These are phyloP conservation scores for Augiades crinisus DNA, from an alignment of 2,888 invertebrate species.

Conservation along the genomic window DNA sequence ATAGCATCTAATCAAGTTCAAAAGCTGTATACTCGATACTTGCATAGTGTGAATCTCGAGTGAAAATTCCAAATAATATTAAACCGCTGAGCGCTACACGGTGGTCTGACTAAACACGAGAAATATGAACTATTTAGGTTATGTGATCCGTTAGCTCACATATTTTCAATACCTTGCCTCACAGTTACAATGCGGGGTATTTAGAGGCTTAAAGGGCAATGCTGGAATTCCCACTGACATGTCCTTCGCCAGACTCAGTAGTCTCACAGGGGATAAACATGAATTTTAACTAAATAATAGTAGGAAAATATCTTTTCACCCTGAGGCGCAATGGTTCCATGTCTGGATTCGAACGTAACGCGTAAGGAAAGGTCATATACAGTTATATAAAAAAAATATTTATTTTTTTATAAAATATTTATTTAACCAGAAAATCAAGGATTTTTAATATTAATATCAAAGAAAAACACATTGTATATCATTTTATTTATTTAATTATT, in stretches of 20 bases:
- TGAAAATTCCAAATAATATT: not conserved
- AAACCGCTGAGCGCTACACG: constrained; percentile 1
- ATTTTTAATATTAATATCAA: too few species aligned
- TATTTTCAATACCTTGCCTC: not conserved
- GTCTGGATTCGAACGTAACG: too few species aligned
- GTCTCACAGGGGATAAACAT: not conserved
- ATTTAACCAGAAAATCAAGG: too few species aligned
- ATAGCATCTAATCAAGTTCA: too few species aligned
- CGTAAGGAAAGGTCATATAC: too few species aligned
- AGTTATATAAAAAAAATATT: too few species aligned
- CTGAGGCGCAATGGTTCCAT: too few species aligned
- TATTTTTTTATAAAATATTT: too few species aligned
- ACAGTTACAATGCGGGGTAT: not conserved
- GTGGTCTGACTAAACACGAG: not conserved
- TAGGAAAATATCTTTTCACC: not conserved
- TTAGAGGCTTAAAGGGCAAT: not conserved
- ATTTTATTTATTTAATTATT: too few species aligned
- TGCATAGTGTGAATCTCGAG: not conserved
- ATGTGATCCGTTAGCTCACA: not conserved
- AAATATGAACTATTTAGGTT: constrained; percentile 5
- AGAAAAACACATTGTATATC: too few species aligned
- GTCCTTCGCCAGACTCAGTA: not conserved
- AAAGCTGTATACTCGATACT: too few species aligned
- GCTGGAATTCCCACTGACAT: not conserved
- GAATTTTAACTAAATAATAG: not conserved